Evolutionary conservation across 92 coral and sea anemone genomes (phyloP).

Genomic region (Epizoanthus illoricatus): DNA sequence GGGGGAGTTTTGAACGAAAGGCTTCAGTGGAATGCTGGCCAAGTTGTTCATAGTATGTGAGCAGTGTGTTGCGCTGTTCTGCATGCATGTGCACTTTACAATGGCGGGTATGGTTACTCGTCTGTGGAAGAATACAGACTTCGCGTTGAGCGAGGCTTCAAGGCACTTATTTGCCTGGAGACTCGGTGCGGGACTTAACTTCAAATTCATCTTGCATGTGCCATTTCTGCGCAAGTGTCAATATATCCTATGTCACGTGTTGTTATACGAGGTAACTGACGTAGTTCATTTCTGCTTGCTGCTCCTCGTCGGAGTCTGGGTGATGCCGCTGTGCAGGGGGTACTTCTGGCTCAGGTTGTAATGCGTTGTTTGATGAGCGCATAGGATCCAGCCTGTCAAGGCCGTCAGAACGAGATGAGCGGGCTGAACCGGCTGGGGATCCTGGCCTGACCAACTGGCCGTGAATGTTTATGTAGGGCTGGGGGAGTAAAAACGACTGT

Average conservation of each 20-base stretch:
- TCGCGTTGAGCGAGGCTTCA: too few species aligned
- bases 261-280: constrained; percentile 68
- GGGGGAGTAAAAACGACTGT: constrained; percentile 17
- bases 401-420: constrained; percentile 57
- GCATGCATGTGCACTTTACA: too few species aligned
- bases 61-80: too few species aligned
- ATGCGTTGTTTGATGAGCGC: constrained; percentile 63
- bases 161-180: too few species aligned
- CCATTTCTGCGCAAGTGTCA: neutral
- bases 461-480: constrained; percentile 87
- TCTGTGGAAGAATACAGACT: too few species aligned
- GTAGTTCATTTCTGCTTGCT: constrained; percentile 73
- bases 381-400: constrained; percentile 65
- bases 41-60: too few species aligned
- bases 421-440: constrained; percentile 56
- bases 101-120: too few species aligned
- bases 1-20: too few species aligned
- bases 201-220: neutral
- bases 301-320: constrained; percentile 61
- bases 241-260: neutral
- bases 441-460: constrained; percentile 91
- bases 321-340: constrained; percentile 72
- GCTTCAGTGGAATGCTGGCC: too few species aligned
- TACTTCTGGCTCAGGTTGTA: constrained; percentile 95
- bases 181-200: too few species aligned